Evolutionary conservation across 2,113 vertebrate species (phyloP), one percentile per base, ranked within the genome.

Genomic region (Triplophysa dalaica): DNA sequence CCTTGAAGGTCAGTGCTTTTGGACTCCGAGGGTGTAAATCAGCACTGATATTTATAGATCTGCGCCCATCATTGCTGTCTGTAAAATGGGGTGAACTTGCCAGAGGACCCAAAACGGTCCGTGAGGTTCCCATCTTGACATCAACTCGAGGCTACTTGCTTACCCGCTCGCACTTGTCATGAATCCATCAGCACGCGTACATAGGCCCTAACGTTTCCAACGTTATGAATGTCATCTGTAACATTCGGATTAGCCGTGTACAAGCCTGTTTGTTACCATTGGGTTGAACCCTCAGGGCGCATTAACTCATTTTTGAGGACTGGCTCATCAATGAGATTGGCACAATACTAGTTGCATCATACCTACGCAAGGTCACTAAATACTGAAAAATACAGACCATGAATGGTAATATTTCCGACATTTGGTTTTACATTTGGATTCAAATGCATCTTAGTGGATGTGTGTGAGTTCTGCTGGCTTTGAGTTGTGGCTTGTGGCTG

Each of bases 401-500:
- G 78, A 78, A 62, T 45, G 60, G 73, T 50, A 63, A 50, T 26
- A 26, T 19, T 43, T 45, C 19, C 22, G 16, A 63, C 62, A 38
- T 38, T 38, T 38, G 33, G 33, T 67, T 41, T 78, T 69, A 70
- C 17, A 38, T 70, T 65, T 67, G 52, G 54, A 45, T 54, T 70
- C 33, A 38, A 70, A 21, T 43, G n/a, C 24, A 48, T 21, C 8
- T 21, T n/a, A 58, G 8, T n/a, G 54, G 54, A 41, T 1, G 54
- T 14, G 19, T 50, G 29, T 38, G 22, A 65, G 14, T 43, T 22
- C 62, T 69, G 41, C 26, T 70, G 74, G 63, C 62, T 58, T 61
- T 74, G 52, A 29, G 74, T 88, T 92, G 90, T 88, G 83, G 75
- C 88, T 80, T 90, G 85, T 89, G 81, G 83, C 79, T 75, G 82